Conservation (phyloP, 2,797 vertebrate genomes). For the Enteromius unitaeniatus region DNA sequence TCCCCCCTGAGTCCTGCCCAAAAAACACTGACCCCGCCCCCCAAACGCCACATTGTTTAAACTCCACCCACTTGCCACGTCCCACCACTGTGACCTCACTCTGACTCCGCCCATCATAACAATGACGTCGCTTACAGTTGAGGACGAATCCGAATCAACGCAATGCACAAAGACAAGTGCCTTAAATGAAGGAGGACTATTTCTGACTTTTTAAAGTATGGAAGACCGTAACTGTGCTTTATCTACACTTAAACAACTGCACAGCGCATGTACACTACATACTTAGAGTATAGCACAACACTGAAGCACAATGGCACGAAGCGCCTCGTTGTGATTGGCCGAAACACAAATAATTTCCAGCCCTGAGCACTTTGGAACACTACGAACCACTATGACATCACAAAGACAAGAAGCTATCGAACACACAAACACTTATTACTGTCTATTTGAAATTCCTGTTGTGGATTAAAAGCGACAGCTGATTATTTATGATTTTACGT, state of each 20-base stretch:
- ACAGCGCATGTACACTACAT: slow-evolving; percentile 15
- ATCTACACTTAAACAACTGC: background rate
- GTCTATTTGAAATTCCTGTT: slow-evolving; percentile 3
- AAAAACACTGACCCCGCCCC: slow-evolving; percentile 63
- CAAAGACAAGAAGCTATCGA: slow-evolving; percentile 6
- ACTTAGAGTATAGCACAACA: slow-evolving; percentile 3
- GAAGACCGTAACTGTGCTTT: background rate
- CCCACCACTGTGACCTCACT: slow-evolving; percentile 80
- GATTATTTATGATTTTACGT: slow-evolving; percentile 79
- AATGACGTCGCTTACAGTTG: slow-evolving; percentile 9
- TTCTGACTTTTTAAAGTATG: background rate
- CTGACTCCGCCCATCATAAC: slow-evolving; percentile 67
- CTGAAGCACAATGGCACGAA: slow-evolving; percentile 32
- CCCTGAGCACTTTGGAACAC: slow-evolving; percentile 39
- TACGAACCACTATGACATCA: slow-evolving; percentile 29
- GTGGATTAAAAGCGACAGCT: slow-evolving; percentile 30
- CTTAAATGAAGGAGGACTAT: slow-evolving; percentile 51
- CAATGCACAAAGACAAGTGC: slow-evolving; percentile 43
- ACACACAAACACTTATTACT: background rate
- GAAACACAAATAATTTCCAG: slow-evolving; percentile 20
- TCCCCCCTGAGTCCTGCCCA: slow-evolving; percentile 75
- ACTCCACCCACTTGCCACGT: slow-evolving; percentile 53
- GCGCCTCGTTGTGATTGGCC: slow-evolving; percentile 21
- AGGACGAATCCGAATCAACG: slow-evolving; percentile 11
- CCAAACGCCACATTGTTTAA: background rate